These are phyloP conservation scores for Myopa testacea DNA, from an alignment of 2,888 invertebrate species.

Conservation along the genomic window DNA sequence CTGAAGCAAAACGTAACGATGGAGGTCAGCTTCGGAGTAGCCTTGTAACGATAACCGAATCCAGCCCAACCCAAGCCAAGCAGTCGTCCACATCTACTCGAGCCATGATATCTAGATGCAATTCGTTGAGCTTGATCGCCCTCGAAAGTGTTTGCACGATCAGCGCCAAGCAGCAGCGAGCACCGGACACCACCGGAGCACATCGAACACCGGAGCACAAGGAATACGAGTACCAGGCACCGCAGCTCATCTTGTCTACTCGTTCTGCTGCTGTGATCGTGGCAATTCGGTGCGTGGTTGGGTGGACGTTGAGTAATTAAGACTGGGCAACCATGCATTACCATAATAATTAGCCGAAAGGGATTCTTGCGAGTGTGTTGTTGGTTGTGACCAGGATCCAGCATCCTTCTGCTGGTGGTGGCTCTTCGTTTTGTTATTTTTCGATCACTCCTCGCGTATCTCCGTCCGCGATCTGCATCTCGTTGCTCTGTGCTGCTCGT, in stretches of 20 bases:
- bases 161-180: neutral
- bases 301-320: constrained; percentile 54
- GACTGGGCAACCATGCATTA: constrained; percentile 53
- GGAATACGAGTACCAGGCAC: no score
- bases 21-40: neutral
- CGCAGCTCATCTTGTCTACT: no score
- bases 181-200: neutral
- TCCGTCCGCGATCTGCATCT: constrained; percentile 17
- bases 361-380: constrained; percentile 42
- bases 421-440: constrained; percentile 7
- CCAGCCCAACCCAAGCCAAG: constrained; percentile 22
- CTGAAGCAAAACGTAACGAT: neutral
- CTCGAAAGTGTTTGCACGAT: constrained; percentile 33
- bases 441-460: constrained; percentile 21
- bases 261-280: neutral
- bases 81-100: neutral
- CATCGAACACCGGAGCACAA: neutral
- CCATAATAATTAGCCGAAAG: constrained; percentile 53
- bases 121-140: constrained; percentile 38
- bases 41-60: neutral
- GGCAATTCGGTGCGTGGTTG: constrained; percentile 42
- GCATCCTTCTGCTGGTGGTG: constrained; percentile 15
- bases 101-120: constrained; percentile 35
- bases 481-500: neutral
- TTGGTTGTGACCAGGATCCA: constrained; percentile 35